Evolutionary conservation across 2,888 invertebrate species (phyloP), one percentile per base, ranked within the genome.

Genomic region (Polyommatus icarus): DNA sequence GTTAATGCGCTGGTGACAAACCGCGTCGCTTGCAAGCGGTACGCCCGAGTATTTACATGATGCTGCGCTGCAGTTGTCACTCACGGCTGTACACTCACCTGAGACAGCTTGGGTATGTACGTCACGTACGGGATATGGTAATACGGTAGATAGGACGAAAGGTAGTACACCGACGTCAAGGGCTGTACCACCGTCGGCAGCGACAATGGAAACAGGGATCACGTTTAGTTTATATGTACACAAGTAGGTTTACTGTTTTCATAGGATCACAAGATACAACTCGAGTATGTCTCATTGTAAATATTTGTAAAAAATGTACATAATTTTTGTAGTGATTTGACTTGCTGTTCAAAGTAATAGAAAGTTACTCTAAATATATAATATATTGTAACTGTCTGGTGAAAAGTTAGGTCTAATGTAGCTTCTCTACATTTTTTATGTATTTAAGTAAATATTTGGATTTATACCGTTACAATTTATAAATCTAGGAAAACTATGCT

Each of bases 141-240:
- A 87, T 87, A 89, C 83, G 91, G 90, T 83, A 88, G 86, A 81
- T 86, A 86, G 82, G 91, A 88, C 79, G 91, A 87, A 83, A 91
- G 87, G 90, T 93, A 92, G 92, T 92, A 93, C 84, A 84, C 82
- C 80, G 92, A 91, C 80, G 89, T 87, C 91, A 91, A 89, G 87
- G 92, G 92, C 93, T 92, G 91, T 84, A 32, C 67, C 20, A 29
- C 67, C 83, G 80, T 78, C 85, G 84, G 81, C 84, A 73, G 79
- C 80, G 80, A 77, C 79, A 82, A 83, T 81, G 81, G 82, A 84
- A 84, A 84, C 81, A 83, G 79, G 79, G 54, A 79, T 78, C 76
- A 76, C 71, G 46, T 78, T 76, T 80, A 79, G 24, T 77, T 76
- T 76, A 46, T 61, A 61, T 46, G 46, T 29, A 72, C n/a, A 59